Percentiles rank a stretch among this genome's conserved stretches.
Conservation (phyloP, 2,888 invertebrate genomes). For the Thera obeliscata region DNA sequence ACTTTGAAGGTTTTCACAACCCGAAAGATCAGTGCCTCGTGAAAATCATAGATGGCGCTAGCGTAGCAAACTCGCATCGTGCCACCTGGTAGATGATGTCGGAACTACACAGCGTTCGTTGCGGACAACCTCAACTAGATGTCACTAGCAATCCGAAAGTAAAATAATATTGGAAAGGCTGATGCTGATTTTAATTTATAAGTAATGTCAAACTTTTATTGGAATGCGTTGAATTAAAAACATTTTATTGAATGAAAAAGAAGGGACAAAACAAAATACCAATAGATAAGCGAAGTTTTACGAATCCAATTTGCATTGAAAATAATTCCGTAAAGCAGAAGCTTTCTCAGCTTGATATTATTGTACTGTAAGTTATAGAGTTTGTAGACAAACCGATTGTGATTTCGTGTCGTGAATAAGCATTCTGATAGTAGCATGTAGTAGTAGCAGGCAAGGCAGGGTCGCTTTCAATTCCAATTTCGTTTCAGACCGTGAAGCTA, state of each 20-base stretch:
- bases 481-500: conserved; percentile 9
- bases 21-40: not conserved
- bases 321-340: not conserved
- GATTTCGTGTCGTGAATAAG: conserved; percentile 22
- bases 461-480: conserved; percentile 19
- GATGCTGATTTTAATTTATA: too few relatives aligned
- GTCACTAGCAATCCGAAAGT: conserved; percentile 5
- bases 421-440: conserved; percentile 12
- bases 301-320: not conserved
- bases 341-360: not conserved
- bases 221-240: too few relatives aligned
- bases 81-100: conserved; percentile 25
- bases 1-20: not conserved
- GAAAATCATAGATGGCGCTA: conserved; percentile 25
- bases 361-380: not conserved
- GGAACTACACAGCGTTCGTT: conserved; percentile 10
- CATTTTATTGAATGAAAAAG: too few relatives aligned
- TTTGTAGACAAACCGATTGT: conserved; percentile 13
- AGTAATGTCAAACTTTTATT: too few relatives aligned
- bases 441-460: conserved; percentile 9
- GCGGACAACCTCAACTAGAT: conserved; percentile 11
- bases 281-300: not conserved
- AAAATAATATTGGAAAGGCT: not conserved
- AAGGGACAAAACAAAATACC: too few relatives aligned
- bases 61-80: not conserved